Evolutionary conservation across 2,113 vertebrate species (phyloP), one percentile per base, ranked within the genome.

Genomic region (Gallinago media): DNA sequence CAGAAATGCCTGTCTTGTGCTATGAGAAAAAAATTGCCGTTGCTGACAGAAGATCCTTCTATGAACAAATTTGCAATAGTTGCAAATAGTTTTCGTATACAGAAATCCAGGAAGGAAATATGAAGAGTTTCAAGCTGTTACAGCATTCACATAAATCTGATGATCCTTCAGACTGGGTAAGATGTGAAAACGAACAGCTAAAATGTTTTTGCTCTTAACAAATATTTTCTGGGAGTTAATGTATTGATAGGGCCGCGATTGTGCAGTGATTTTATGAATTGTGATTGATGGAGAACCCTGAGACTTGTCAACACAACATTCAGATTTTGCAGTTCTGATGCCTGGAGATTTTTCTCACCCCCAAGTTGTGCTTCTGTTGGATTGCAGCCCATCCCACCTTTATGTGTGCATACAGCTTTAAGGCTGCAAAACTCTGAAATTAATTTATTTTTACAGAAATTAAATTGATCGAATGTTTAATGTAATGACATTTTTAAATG

Each of bases 401-500:
- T 56, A 12, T 5, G 20, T 15, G 73, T 15, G 21, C 2, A 0
- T 91, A 50, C 16, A 36, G n/a, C 85, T 88, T 89, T 85, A 87
- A 81, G 77, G 70, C 47, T 72, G 42, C 29, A 40, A 72, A 65
- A 91, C 8, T 18, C 44, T 59, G 62, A 88, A 71, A 74, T 82
- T 54, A 56, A 82, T 85, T 80, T 74, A 40, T 44, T 94, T 92
- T 86, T 73, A 40, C 67, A 73, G 83, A 88, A 81, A 62, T 80
- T 32, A 68, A 92, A 92, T 90, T 80, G 90, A 92, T 94, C 59
- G 88, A 46, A 55, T 74, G 36, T 77, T 93, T 59, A 85, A 91
- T 21, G 26, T 63, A 89, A 85, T 49, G 70, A 50, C 42, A 63
- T 87, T 86, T 92, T 88, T 19, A 55, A 91, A 70, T 56, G 59